Conservation (phyloP, 1,140 invertebrate species). For the Macrobrachium nipponense region DNA sequence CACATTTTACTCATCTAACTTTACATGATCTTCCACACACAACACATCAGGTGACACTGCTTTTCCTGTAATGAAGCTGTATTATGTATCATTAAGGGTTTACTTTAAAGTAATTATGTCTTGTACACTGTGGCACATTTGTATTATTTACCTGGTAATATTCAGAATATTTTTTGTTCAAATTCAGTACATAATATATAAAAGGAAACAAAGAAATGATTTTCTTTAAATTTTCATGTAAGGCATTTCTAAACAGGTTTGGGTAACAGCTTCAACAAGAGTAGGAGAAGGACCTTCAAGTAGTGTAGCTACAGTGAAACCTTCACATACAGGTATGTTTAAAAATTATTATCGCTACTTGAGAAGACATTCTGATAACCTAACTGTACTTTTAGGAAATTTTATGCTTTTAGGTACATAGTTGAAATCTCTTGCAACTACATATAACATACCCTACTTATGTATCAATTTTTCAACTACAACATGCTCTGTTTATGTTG, state of each 20-base stretch:
- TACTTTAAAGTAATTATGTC: neutral
- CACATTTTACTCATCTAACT: conserved; percentile 40
- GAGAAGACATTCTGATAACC: no score
- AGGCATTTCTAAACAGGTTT: conserved; percentile 7
- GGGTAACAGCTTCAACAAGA: conserved; percentile 39
- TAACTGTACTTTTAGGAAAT: no score
- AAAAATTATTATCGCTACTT: no score
- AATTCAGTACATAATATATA: neutral
- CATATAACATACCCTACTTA: no score
- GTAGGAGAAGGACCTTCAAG: conserved; percentile 28
- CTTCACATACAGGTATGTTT: conserved; percentile 39
- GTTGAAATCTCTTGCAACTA: no score
- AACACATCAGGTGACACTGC: conserved; percentile 10
- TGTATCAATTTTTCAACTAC: no score
- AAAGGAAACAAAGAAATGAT: no score
- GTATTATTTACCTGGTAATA: neutral
- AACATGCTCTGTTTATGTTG: no score
- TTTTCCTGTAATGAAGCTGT: neutral
- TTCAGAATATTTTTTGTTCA: neutral
- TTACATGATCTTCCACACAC: conserved; percentile 32
- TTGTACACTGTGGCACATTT: neutral
- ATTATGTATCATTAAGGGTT: neutral
- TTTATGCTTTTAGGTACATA: no score
- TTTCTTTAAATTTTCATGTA: no score
- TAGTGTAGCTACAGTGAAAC: neutral